Percentiles rank a stretch among this genome's conserved stretches.
These are phyloP conservation scores for Tilapia sparmanii DNA, from an alignment of 2,113 vertebrate species.

Conservation along the genomic window DNA sequence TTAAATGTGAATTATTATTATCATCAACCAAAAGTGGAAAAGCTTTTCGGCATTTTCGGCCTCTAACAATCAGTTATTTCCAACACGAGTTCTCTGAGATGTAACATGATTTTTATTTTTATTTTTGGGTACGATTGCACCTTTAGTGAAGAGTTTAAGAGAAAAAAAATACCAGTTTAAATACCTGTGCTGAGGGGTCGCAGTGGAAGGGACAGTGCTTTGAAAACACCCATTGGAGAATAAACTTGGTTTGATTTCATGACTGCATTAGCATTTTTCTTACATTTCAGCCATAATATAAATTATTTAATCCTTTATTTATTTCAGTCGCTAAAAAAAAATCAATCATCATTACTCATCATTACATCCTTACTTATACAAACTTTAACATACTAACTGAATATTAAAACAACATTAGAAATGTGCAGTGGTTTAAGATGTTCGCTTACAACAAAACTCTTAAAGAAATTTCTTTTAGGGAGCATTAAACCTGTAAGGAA, in stretches of 20 bases:
- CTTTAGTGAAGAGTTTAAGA: neutral
- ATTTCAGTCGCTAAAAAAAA: neutral
- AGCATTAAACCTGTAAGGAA: neutral
- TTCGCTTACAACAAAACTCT: neutral
- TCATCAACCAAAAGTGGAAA: neutral
- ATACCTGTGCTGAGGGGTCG: neutral
- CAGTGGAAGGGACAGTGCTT: rapidly evolving
- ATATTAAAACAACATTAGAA: neutral
- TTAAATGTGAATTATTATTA: neutral
- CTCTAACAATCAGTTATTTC: neutral
- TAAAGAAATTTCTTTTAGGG: neutral
- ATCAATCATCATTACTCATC: rapidly evolving
- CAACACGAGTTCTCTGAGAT: neutral
- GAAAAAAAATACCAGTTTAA: neutral
- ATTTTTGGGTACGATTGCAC: rapidly evolving
- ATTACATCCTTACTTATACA: neutral
- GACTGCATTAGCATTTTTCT: neutral
- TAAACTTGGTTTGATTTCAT: neutral
- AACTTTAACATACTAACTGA: neutral
- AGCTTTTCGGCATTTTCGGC: neutral
- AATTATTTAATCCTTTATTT: neutral
- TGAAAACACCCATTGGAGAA: neutral
- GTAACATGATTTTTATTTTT: rapidly evolving
- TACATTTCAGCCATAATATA: rapidly evolving
- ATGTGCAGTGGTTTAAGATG: neutral